These are phyloP conservation scores for Mormyrus lacerda DNA, from an alignment of 2,113 vertebrate genomes.

Conservation along the genomic window DNA sequence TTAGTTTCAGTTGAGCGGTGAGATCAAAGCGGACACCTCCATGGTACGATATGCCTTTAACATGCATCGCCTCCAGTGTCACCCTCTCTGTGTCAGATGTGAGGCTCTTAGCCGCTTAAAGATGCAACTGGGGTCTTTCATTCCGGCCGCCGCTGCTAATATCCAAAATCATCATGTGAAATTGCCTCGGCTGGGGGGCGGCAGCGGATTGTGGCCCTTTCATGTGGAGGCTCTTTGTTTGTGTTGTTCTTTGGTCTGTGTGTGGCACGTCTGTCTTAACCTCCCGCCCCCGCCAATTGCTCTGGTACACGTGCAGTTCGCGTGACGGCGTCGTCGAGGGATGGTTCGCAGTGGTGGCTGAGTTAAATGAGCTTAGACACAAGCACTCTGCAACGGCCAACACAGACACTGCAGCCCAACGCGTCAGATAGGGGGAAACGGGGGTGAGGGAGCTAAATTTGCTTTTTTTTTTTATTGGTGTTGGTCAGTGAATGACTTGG, in stretches of 20 bases:
- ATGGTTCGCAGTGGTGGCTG: background rate
- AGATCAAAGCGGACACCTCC: conserved; percentile 5
- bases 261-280: background rate
- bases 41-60: background rate
- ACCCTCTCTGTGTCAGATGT: conserved; percentile 6
- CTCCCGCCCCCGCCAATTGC: background rate
- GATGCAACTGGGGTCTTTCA: background rate
- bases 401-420: background rate
- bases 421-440: background rate
- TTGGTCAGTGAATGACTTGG: background rate
- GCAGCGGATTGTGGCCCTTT: background rate
- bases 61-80: background rate
- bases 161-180: background rate
- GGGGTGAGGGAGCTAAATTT: background rate
- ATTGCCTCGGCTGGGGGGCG: no score
- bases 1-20: conserved; percentile 4
- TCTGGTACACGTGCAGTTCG: background rate
- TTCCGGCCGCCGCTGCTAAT: background rate
- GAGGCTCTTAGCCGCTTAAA: background rate
- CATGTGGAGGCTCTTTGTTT: background rate
- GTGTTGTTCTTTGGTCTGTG: background rate
- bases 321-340: background rate
- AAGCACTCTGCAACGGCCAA: background rate
- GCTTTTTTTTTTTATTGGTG: background rate
- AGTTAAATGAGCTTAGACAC: background rate